Percentiles rank a stretch among this genome's conserved stretches.
These are phyloP conservation scores for Coelopa frigida DNA, from an alignment of 1,140 invertebrate species.

Conservation along the genomic window DNA sequence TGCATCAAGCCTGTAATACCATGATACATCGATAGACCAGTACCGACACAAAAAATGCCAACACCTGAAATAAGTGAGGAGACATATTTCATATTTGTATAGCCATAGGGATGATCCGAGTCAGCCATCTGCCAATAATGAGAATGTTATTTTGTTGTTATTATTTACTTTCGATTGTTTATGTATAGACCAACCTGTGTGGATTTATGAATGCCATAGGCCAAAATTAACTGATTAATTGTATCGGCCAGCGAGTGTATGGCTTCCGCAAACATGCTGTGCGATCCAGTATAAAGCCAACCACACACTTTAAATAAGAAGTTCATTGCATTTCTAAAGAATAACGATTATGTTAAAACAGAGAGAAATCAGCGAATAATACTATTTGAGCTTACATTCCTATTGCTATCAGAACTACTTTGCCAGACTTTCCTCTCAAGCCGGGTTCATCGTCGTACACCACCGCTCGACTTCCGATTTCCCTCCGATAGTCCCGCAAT, in stretches of 20 bases:
- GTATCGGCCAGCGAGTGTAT: conserved; percentile 97
- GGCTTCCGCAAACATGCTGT: conserved; percentile 95
- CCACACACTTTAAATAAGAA: conserved; percentile 84
- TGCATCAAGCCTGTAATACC: conserved; percentile 82
- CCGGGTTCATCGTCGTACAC: conserved; percentile 51
- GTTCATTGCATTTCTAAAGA: conserved; percentile 81
- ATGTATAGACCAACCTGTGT: conserved; percentile 57
- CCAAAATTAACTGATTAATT: conserved; percentile 89
- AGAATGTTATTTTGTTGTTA: conserved; percentile 25
- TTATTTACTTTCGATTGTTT: neutral
- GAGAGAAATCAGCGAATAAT: no score
- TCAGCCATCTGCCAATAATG: conserved; percentile 66
- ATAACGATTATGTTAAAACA: conserved; percentile 18
- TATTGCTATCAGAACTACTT: conserved; percentile 80
- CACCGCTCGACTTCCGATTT: conserved; percentile 56
- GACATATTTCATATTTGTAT: conserved; percentile 94
- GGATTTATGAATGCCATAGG: conserved; percentile 92
- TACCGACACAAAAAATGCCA: conserved; percentile 95
- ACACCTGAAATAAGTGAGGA: conserved; percentile 96
- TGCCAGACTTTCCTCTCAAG: conserved; percentile 70
- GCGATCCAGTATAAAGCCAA: conserved; percentile 90
- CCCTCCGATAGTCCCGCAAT: conserved; percentile 70
- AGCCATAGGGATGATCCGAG: conserved; percentile 88
- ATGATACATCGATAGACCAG: conserved; percentile 92
- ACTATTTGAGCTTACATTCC: conserved; percentile 76